phyloP scores from a whole-genome alignment of 2,797 vertebrate species.

The Acipenser transmontanus region DNA sequence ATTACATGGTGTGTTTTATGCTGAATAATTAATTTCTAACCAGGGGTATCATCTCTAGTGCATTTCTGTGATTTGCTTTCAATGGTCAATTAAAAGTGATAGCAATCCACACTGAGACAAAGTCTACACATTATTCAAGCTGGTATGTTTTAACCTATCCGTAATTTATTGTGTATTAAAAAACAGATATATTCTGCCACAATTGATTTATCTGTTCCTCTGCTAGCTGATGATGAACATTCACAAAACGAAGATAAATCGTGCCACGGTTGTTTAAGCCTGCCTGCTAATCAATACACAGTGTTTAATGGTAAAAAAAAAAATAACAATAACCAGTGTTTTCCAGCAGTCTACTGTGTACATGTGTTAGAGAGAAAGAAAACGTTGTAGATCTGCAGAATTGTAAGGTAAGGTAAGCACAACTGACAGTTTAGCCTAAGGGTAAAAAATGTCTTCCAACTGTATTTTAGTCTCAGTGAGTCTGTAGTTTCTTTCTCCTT shows the following conservation, averaged over 20 bases:
- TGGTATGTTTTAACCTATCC: no score
- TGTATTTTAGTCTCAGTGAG: constrained; percentile 23
- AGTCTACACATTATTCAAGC: no score
- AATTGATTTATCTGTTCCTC: no score
- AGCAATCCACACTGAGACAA: no score
- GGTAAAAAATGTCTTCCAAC: constrained; percentile 23
- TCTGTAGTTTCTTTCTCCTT: constrained; percentile 20
- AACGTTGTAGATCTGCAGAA: neutral
- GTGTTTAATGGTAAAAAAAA: neutral
- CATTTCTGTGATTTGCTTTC: no score
- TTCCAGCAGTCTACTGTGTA: neutral
- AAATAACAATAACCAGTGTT: neutral
- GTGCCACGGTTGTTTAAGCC: constrained; percentile 17
- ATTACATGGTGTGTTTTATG: constrained; percentile 38
- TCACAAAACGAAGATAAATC: no score
- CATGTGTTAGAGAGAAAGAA: neutral
- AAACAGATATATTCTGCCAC: no score
- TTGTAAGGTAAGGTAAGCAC: constrained; percentile 17
- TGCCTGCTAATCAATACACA: constrained; percentile 30
- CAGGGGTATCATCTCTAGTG: no score
- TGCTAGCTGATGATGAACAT: no score
- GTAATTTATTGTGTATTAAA: no score
- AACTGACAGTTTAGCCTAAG: constrained; percentile 24
- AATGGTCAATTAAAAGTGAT: no score
- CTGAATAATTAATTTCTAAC: constrained; percentile 23